Conservation (phyloP, 1,140 invertebrate genomes). For the Drosophila kikkawai region DNA sequence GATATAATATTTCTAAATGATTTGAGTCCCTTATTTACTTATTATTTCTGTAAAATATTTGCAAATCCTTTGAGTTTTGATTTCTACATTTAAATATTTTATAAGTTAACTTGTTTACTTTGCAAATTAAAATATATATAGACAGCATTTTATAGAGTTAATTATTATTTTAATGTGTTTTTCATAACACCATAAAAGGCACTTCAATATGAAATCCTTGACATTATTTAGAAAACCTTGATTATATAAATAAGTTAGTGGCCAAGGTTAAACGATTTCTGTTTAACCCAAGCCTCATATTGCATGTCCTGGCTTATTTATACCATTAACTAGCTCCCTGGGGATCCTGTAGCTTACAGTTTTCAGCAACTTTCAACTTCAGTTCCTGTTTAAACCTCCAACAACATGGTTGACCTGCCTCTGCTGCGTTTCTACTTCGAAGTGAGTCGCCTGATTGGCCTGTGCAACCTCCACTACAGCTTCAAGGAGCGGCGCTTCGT, state of each 20-base stretch:
- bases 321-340: background rate
- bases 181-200: background rate
- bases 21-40: background rate
- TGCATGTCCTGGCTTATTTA: constrained; percentile 28
- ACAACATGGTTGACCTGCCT: constrained; percentile 12
- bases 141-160: background rate
- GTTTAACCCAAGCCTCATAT: background rate
- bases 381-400: constrained; percentile 7
- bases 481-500: background rate
- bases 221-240: constrained; percentile 1
- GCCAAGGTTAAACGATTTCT: background rate
- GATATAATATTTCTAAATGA: background rate
- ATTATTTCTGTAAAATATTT: constrained; percentile 12
- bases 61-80: background rate
- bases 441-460: constrained; percentile 46
- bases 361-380: background rate
- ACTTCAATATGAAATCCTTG: background rate
- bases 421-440: constrained; percentile 37
- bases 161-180: background rate
- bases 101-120: background rate
- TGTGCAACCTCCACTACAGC: constrained; percentile 49
- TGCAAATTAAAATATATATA: background rate
- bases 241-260: background rate
- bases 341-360: background rate
- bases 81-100: background rate